Evolutionary conservation across 2,888 invertebrate species (phyloP).

Genomic region (Scaptomyza cyrtandrae): DNA sequence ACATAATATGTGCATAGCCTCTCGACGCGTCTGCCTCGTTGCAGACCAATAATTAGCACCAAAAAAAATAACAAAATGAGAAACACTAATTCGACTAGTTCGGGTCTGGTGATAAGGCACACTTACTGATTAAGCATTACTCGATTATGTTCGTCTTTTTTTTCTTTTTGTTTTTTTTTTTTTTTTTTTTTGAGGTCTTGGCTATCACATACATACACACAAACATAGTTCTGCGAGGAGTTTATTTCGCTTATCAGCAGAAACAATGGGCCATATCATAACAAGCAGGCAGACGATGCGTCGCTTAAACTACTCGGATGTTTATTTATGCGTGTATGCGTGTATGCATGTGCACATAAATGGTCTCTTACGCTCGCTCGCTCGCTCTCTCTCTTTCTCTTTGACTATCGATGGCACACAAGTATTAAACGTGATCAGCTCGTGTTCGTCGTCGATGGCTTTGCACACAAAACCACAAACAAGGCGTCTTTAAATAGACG

Average conservation of each 20-base stretch:
- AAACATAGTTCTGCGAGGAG: conserved; percentile 32
- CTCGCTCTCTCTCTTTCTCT: neutral
- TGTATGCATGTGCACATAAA: neutral
- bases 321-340: conserved; percentile 17
- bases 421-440: conserved; percentile 64
- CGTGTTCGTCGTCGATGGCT: conserved; percentile 39
- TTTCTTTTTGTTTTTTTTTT: conserved; percentile 6
- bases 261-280: conserved; percentile 51
- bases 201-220: conserved; percentile 26
- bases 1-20: conserved; percentile 11
- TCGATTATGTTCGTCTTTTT: conserved; percentile 6
- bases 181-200: conserved; percentile 17
- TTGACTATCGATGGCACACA: conserved; percentile 37
- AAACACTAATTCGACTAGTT: conserved; percentile 18
- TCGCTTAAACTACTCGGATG: conserved; percentile 32
- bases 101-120: conserved; percentile 40
- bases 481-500: conserved; percentile 62
- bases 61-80: conserved; percentile 5
- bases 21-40: conserved; percentile 30
- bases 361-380: neutral
- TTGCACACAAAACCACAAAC: conserved; percentile 43
- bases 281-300: conserved; percentile 53
- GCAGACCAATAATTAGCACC: conserved; percentile 49
- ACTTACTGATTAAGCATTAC: conserved; percentile 13
- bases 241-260: conserved; percentile 45